Percentiles rank a stretch among this genome's conserved stretches.
These are phyloP conservation scores for Nesidiocoris tenuis DNA, from an alignment of 2,888 invertebrate genomes.

Conservation along the genomic window DNA sequence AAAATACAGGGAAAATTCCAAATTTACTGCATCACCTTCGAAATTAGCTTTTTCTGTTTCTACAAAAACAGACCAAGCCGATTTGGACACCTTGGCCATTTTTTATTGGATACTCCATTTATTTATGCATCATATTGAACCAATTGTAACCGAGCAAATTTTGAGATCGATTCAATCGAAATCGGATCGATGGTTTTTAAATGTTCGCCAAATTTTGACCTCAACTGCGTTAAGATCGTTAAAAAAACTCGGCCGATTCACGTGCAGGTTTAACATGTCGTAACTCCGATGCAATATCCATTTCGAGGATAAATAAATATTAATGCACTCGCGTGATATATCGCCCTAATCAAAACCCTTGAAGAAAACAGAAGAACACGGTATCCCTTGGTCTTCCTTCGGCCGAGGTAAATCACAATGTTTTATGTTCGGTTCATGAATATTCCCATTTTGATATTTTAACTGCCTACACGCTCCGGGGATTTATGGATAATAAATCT, in stretches of 20 bases:
- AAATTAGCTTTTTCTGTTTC: too few species aligned
- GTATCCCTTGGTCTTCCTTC: neutral
- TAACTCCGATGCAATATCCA: neutral
- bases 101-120: too few species aligned
- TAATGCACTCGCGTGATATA: constrained; percentile 38
- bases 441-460: constrained; percentile 42
- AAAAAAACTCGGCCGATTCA: neutral
- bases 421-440: constrained; percentile 39
- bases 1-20: too few species aligned
- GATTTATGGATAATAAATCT: constrained; percentile 28
- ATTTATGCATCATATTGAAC: too few species aligned
- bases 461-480: constrained; percentile 35
- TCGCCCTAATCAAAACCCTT: constrained; percentile 37
- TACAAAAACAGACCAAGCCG: too few species aligned
- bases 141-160: too few species aligned
- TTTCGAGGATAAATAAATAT: constrained; percentile 21
- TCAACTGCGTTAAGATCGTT: too few species aligned
- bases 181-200: too few species aligned
- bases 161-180: too few species aligned
- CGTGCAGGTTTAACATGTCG: neutral
- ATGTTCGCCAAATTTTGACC: too few species aligned
- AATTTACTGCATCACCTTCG: too few species aligned
- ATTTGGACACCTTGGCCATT: too few species aligned
- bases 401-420: constrained; percentile 36
- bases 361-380: constrained; percentile 25